Base-by-base conservation (phyloP, 2,797 vertebrate genomes). In the Spinibarbus caldwelli region DNA sequence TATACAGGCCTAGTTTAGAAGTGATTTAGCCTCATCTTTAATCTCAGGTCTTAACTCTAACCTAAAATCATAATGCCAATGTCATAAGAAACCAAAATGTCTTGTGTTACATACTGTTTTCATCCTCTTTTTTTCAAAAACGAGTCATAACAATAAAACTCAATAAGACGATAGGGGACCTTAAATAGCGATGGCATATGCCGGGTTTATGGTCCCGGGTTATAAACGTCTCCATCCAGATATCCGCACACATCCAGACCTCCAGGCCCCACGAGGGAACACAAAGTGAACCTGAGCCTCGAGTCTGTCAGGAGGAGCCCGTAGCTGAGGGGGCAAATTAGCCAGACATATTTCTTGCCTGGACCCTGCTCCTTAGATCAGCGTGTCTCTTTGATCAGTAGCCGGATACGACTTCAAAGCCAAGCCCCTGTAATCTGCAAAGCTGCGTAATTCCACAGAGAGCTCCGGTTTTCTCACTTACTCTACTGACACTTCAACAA, bases 381-480 rank as follows among this genome's bases (percentile, higher is more conserved):
- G 85, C 43, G 73, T 43, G 78, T 87, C 89, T 1, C 93, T 95
- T 95, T 95, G 93, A 95, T 94, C 91, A 82, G 19, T 87, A 93
- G 90, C 86, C 67, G 80, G 91, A 95, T 94, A 93, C 91, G 41
- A 90, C 93, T 94, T 95, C 93, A 95, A 95, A 95, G 93, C 83
- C 19, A 36, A 49, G 85, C 87, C 62, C 45, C 59, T 31, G 19
- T 57, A 10, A 67, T 59, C 80, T 71, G 66, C 19, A 78, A 71
- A 84, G 88, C 85, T 86, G 70, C 9, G 31, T 77, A 70, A 88
- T 66, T 86, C 86, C 82, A 29, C 82, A 38, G 31, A 73, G 45
- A 54, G 68, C 83, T 85, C 90, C 19, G 0, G 57, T 88, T 91
- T 86, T 88, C 92, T 89, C 82, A 81, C 89, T 88, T 79, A 86